Percentiles rank a stretch among this genome's conserved stretches.
Evolutionary conservation across 2,113 vertebrate species (phyloP).

Genomic region (Prunella fulvescens): DNA sequence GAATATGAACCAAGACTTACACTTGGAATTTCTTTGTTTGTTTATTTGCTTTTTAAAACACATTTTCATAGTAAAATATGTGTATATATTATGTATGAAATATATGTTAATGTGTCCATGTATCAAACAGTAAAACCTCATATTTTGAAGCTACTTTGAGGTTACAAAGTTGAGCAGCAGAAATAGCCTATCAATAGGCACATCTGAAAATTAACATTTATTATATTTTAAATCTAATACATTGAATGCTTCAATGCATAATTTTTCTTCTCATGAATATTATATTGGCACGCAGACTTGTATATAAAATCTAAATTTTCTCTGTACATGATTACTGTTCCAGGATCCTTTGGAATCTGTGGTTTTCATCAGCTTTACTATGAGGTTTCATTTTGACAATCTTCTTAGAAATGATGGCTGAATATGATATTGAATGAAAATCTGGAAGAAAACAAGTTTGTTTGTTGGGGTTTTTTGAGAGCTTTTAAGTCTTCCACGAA

Average conservation of each 20-base stretch:
- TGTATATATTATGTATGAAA: neutral
- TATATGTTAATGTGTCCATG: rapidly evolving
- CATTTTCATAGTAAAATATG: neutral
- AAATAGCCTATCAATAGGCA: neutral
- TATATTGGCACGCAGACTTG: neutral
- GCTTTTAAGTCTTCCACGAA: neutral
- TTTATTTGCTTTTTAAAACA: neutral
- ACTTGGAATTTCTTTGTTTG: neutral
- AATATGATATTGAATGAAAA: neutral
- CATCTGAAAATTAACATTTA: neutral
- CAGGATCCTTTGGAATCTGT: neutral
- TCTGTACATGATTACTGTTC: neutral
- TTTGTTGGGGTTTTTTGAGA: neutral
- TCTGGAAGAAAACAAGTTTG: neutral
- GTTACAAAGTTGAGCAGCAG: neutral
- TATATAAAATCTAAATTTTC: neutral
- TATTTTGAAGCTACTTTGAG: neutral
- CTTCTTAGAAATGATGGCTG: neutral
- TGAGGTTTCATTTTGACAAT: neutral
- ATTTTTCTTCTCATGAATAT: neutral
- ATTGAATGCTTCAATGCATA: neutral
- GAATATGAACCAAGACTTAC: neutral
- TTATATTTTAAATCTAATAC: neutral
- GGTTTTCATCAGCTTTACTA: neutral
- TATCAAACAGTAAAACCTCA: neutral